Conservation (phyloP, 1,140 invertebrate species). For the Caerostris extrusa region DNA sequence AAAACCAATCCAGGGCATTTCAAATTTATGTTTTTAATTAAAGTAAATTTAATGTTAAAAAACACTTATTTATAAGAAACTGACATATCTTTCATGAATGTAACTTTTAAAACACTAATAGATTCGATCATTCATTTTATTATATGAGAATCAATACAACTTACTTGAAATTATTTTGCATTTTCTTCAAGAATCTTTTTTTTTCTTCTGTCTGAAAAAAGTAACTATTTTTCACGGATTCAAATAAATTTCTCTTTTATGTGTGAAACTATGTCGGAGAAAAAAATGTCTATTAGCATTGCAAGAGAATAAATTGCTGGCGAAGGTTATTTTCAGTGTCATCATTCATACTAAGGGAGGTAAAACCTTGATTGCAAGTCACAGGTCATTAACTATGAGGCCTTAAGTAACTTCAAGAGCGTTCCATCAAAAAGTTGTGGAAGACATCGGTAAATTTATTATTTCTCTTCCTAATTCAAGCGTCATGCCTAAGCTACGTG, state of each 20-base stretch:
- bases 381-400: slow-evolving; percentile 71
- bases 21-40: too few species aligned
- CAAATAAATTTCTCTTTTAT: slow-evolving; percentile 36
- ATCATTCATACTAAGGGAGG: slow-evolving; percentile 55
- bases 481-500: slow-evolving; percentile 21
- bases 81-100: not conserved
- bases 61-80: too few species aligned
- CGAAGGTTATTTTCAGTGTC: slow-evolving; percentile 18
- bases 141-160: not conserved
- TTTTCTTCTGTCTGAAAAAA: not conserved
- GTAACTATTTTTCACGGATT: not conserved
- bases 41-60: too few species aligned
- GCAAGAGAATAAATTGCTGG: slow-evolving; percentile 56
- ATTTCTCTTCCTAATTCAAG: slow-evolving; percentile 57
- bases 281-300: slow-evolving; percentile 3
- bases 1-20: too few species aligned
- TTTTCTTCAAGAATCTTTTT: not conserved
- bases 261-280: not conserved
- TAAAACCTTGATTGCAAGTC: slow-evolving; percentile 67
- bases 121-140: slow-evolving; percentile 6
- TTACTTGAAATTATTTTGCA: not conserved
- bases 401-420: slow-evolving; percentile 65
- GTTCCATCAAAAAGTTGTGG: slow-evolving; percentile 54
- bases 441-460: slow-evolving; percentile 70
- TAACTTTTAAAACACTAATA: not conserved